Evolutionary conservation across 2,888 invertebrate genomes (phyloP).

Genomic region (Torymus texanus): DNA sequence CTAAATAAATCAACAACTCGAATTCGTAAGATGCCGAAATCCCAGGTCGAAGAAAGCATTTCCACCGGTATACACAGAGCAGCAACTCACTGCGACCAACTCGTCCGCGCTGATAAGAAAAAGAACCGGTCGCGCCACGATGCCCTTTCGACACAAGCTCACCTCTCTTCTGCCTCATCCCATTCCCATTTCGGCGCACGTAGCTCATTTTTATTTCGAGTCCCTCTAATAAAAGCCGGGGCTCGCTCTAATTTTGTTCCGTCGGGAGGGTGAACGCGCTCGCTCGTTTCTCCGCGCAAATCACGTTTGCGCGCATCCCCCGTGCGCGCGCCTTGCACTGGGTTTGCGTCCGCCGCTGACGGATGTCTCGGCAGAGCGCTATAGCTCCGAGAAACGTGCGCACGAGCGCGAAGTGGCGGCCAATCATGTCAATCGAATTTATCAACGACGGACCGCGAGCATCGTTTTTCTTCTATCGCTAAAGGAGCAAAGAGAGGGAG

Average conservation of each 20-base stretch:
- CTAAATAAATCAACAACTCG: no score
- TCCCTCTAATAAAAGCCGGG: conserved; percentile 64
- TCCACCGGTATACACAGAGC: no score
- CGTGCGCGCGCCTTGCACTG: background rate
- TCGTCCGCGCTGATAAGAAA: background rate
- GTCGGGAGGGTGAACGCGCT: background rate
- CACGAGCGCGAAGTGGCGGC: conserved; percentile 35
- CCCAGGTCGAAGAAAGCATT: no score
- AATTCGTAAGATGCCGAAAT: no score
- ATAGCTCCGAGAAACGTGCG: conserved; percentile 13
- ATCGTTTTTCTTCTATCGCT: conserved; percentile 28
- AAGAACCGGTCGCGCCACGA: background rate
- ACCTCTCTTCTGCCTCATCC: background rate
- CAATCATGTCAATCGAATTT: conserved; percentile 56
- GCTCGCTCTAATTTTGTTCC: conserved; percentile 63
- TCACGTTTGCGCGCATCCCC: conserved; percentile 50
- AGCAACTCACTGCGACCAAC: background rate
- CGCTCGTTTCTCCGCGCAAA: conserved; percentile 46
- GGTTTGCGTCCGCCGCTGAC: conserved; percentile 14
- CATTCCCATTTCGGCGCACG: conserved; percentile 65
- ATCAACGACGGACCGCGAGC: conserved; percentile 35
- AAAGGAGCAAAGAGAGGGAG: no score
- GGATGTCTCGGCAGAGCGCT: conserved; percentile 6
- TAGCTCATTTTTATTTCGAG: conserved; percentile 68
- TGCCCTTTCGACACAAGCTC: no score